Evolutionary conservation across 2,888 invertebrate species (phyloP), one percentile per base, ranked within the genome.

Genomic region (Drosophila planitibia): DNA sequence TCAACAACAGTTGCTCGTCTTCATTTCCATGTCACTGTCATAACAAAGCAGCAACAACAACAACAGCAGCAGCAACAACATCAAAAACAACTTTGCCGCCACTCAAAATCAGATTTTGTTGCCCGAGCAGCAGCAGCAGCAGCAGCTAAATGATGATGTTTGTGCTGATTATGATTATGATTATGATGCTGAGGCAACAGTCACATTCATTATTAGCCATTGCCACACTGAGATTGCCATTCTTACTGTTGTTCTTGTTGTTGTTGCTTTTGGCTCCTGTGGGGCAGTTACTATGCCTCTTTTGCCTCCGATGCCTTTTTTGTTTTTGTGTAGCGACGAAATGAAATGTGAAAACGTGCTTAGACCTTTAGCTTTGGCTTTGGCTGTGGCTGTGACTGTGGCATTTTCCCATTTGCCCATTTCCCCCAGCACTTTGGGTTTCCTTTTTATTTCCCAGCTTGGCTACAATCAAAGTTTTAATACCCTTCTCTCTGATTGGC

Each of bases 21-120:
- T 74, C 82, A 72, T 76, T 83, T 78, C 59, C 85, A 75, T 89
- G 88, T 80, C 89, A 89, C 85, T 90, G 90, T 86, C 90, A 90
- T 70, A 70, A 77, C 57, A 51, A 57, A 55, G 6, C 37, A 55
- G 28, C 55, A 37, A 69, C 57, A 76, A 49, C 33, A 53, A 22
- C 49, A 51, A 22, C 70, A 66, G 19, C 39, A 30, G 1, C 59
- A 55, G 28, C 39, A 58, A 32, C 53, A 35, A 52, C 74, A 54
- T 47, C 44, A 64, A 41, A 44, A 54, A 61, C 55, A 62, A 62
- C 69, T 41, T 69, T 66, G 69, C 72, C 55, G 69, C 78, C 83
- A 83, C 76, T 83, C 82, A 82, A 82, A 82, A 77, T 85, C 80
- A 72, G 72, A 76, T 68, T 78, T 69, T 75, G 55, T 61, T 47